These are phyloP conservation scores for Hemistola chrysoprasaria DNA, from an alignment of 2,888 invertebrate genomes.

Conservation along the genomic window DNA sequence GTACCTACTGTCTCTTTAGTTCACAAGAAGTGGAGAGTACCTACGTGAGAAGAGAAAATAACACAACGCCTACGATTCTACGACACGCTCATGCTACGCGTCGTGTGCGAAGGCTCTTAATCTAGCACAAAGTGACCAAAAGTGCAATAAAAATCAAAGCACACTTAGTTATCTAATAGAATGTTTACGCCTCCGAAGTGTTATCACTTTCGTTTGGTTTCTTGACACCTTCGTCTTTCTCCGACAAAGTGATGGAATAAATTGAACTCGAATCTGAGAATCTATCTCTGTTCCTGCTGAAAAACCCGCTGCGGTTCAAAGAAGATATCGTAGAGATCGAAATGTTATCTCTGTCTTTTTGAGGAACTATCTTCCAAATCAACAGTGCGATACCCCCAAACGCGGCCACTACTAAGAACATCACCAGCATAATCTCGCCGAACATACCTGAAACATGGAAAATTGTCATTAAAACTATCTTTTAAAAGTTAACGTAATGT, in stretches of 20 bases:
- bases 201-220: slow-evolving; percentile 68
- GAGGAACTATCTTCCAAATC: slow-evolving; percentile 81
- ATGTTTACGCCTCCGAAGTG: slow-evolving; percentile 71
- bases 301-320: slow-evolving; percentile 65
- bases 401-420: slow-evolving; percentile 82
- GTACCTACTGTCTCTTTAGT: no score
- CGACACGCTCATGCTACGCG: no score
- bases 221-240: slow-evolving; percentile 66
- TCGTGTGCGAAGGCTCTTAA: no score
- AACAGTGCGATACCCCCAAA: slow-evolving; percentile 80
- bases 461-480: no score
- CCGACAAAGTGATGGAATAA: slow-evolving; percentile 75
- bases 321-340: slow-evolving; percentile 70
- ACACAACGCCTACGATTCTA: no score
- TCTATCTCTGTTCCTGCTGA: slow-evolving; percentile 64
- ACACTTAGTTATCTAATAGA: slow-evolving; percentile 26
- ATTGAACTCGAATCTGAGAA: slow-evolving; percentile 74
- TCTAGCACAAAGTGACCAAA: slow-evolving; percentile 27
- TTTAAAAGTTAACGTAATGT: no score
- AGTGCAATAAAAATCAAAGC: slow-evolving; percentile 38
- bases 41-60: no score
- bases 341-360: slow-evolving; percentile 74
- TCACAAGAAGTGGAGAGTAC: no score
- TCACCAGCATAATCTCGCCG: slow-evolving; percentile 75
- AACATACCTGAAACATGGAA: slow-evolving; percentile 67